These are phyloP conservation scores for Colletes latitarsis DNA, from an alignment of 1,140 invertebrate genomes.

Conservation along the genomic window DNA sequence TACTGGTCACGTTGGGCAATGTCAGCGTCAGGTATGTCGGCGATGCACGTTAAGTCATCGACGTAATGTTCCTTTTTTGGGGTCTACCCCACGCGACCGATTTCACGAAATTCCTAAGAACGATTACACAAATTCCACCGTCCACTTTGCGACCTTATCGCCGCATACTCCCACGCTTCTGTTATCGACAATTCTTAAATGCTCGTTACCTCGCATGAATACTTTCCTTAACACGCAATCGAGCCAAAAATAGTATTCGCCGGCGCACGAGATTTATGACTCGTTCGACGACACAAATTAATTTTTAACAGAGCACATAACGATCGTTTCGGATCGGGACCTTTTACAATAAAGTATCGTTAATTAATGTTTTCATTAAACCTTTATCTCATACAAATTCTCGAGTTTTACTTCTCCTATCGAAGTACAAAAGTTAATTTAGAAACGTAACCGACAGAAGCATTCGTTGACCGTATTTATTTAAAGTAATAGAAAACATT, in stretches of 20 bases:
- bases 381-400: too few relatives aligned
- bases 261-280: neutral
- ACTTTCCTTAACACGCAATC: constrained; percentile 12
- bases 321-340: fast-evolving
- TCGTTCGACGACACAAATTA: neutral
- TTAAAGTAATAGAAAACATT: too few relatives aligned
- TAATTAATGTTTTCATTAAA: neutral
- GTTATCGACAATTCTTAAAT: constrained; percentile 52
- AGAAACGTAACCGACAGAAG: too few relatives aligned
- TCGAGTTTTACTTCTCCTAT: too few relatives aligned
- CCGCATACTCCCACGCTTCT: constrained; percentile 49
- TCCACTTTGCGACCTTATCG: constrained; percentile 51
- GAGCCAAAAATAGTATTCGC: constrained; percentile 20
- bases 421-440: too few relatives aligned
- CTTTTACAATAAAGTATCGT: neutral
- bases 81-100: constrained; percentile 6
- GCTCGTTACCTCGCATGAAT: constrained; percentile 25
- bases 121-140: constrained; percentile 56
- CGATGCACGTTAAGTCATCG: constrained; percentile 44
- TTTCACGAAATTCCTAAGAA: constrained; percentile 57
- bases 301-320: neutral
- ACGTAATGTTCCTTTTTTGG: constrained; percentile 49
- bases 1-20: constrained; percentile 36
- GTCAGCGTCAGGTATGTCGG: constrained; percentile 30
- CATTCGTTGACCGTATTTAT: too few relatives aligned